A percentile compares a stretch with the other conserved stretches of the same genome.
Conservation (phyloP, 2,888 invertebrate genomes). For the Spilarctia lutea region DNA sequence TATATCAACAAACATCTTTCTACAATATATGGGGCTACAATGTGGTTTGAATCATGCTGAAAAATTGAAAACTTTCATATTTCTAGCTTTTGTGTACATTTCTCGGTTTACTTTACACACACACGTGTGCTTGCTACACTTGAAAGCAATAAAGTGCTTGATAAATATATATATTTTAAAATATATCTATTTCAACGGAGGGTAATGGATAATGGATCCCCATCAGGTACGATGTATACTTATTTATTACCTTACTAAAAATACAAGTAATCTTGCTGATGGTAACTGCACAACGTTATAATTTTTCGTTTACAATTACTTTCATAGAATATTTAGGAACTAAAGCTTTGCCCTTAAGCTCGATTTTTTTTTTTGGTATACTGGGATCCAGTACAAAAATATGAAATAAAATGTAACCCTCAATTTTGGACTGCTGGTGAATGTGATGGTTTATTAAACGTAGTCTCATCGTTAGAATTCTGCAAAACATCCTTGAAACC, state of each 20-base stretch:
- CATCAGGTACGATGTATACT: background rate
- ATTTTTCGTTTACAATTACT: background rate
- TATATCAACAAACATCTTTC: slow-evolving; percentile 43
- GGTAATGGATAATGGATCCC: background rate
- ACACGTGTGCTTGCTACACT: background rate
- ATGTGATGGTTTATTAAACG: too few relatives aligned
- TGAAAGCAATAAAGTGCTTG: background rate
- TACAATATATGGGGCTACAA: slow-evolving; percentile 36
- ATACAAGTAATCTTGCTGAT: background rate
- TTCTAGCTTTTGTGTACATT: slow-evolving; percentile 5
- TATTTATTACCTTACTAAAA: slow-evolving; percentile 3
- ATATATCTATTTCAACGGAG: background rate
- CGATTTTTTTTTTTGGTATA: background rate
- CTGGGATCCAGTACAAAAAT: background rate
- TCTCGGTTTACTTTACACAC: slow-evolving; percentile 1
- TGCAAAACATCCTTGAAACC: too few relatives aligned
- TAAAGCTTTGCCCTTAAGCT: background rate
- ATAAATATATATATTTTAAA: background rate
- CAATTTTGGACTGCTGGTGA: too few relatives aligned
- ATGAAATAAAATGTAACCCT: background rate
- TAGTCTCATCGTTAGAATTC: too few relatives aligned
- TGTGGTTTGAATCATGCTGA: slow-evolving; percentile 43
- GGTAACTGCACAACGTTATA: background rate
- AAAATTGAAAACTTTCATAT: slow-evolving; percentile 21
- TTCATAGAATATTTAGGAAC: background rate